phyloP scores from a whole-genome alignment of 2,797 vertebrate genomes.

The Lindbergichthys nudifrons region DNA sequence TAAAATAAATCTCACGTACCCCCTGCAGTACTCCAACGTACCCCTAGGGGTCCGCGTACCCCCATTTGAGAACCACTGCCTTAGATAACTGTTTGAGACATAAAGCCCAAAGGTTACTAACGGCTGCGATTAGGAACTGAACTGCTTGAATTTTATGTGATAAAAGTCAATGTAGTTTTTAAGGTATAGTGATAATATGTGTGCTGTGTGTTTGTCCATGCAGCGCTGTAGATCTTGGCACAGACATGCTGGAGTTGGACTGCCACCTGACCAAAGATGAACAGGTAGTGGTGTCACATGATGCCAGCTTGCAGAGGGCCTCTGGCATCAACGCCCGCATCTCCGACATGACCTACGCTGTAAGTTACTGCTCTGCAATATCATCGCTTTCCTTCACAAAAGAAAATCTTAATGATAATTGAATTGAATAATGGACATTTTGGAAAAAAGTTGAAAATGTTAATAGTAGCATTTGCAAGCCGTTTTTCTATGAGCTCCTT shows the following conservation, averaged over 20 bases:
- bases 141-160: neutral
- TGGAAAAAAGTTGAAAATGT: neutral
- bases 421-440: neutral
- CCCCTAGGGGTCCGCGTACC: no score
- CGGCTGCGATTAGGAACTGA: neutral
- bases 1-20: no score
- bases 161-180: neutral
- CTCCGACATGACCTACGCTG: constrained; percentile 88
- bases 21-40: no score
- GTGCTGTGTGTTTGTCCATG: constrained; percentile 46
- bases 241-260: constrained; percentile 98
- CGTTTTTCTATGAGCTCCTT: neutral
- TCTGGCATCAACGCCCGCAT: constrained; percentile 90
- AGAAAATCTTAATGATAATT: neutral
- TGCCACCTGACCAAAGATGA: constrained; percentile 97
- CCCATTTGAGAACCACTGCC: no score
- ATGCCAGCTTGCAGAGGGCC: constrained; percentile 90
- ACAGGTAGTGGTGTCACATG: constrained; percentile 96
- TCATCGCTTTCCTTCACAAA: neutral
- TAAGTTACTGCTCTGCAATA: constrained; percentile 80
- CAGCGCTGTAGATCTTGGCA: constrained; percentile 93
- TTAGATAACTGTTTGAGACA: neutral
- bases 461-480: neutral
- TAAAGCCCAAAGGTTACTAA: neutral
- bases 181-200: neutral